Evolutionary conservation across 2,797 vertebrate genomes (phyloP).

Genomic region (Stomatorhinus walkeri): DNA sequence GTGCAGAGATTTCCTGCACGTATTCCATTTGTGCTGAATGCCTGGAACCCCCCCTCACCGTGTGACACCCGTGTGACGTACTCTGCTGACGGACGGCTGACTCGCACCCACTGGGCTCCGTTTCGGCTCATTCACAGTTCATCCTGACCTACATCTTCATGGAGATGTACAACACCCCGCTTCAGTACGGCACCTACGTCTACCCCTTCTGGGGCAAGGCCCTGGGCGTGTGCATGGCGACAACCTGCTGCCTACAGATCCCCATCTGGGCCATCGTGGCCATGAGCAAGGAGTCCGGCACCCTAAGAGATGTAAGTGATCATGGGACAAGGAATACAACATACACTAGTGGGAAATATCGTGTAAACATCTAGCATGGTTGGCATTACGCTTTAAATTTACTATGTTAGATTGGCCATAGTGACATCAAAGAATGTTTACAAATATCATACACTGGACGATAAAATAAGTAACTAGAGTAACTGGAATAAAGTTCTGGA

Average conservation of each 20-base stretch:
- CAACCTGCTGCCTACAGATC: slow-evolving; percentile 69
- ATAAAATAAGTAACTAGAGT: background rate
- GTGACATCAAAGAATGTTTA: background rate
- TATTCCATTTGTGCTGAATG: background rate
- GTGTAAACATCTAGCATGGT: background rate
- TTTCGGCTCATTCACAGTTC: slow-evolving; percentile 48
- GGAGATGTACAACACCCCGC: slow-evolving; percentile 64
- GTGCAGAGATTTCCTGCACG: background rate
- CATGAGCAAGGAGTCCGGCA: slow-evolving; percentile 66
- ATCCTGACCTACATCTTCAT: slow-evolving; percentile 72
- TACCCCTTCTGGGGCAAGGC: slow-evolving; percentile 69
- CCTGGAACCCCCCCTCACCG: background rate
- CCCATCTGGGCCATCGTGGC: slow-evolving; percentile 67
- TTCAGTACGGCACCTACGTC: slow-evolving; percentile 62
- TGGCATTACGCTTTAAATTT: background rate
- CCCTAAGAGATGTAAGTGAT: slow-evolving; percentile 63
- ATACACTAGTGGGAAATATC: background rate
- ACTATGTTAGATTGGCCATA: background rate
- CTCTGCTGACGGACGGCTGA: slow-evolving; percentile 21
- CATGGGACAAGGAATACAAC: background rate
- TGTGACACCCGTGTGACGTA: background rate
- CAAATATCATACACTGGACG: background rate
- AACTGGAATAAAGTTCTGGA: background rate
- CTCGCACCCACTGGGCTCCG: background rate
- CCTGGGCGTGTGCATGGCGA: slow-evolving; percentile 66